phyloP scores from a whole-genome alignment of 2,888 invertebrate species.

The Ischnura elegans region DNA sequence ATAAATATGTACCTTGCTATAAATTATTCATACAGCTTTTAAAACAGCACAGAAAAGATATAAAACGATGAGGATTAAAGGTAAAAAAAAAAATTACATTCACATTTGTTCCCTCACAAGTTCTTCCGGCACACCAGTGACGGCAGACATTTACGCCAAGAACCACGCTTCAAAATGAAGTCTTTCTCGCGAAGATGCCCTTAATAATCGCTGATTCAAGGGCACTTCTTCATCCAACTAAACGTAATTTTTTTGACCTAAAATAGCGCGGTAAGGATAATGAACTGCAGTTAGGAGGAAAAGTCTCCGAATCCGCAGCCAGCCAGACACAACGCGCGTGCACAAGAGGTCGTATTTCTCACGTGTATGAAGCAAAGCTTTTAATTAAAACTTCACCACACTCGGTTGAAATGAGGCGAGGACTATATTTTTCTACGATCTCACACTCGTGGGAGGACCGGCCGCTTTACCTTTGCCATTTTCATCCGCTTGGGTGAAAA shows the following conservation, averaged over 20 bases:
- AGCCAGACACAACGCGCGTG: not conserved
- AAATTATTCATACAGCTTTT: too few relatives aligned
- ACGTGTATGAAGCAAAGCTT: not conserved
- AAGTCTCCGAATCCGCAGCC: not conserved
- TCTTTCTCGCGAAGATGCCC: not conserved
- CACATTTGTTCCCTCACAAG: too few relatives aligned
- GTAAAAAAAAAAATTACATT: too few relatives aligned
- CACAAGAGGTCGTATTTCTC: not conserved
- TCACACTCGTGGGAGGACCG: not conserved
- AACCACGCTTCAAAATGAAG: not conserved
- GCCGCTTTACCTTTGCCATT: not conserved
- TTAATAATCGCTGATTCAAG: not conserved
- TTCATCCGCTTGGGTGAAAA: not conserved
- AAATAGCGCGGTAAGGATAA: not conserved
- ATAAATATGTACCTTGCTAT: too few relatives aligned
- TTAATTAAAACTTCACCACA: conserved; percentile 3
- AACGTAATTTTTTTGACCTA: not conserved
- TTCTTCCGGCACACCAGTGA: too few relatives aligned
- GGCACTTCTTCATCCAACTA: not conserved
- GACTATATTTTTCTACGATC: not conserved
- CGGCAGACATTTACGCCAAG: too few relatives aligned
- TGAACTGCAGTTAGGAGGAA: not conserved
- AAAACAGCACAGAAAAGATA: too few relatives aligned
- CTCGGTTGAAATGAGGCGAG: not conserved
- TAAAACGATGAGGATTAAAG: too few relatives aligned